Percentiles rank a stretch among this genome's conserved stretches.
Evolutionary conservation across 1,140 invertebrate genomes (phyloP).

Genomic region (Drosophila bifasciata): DNA sequence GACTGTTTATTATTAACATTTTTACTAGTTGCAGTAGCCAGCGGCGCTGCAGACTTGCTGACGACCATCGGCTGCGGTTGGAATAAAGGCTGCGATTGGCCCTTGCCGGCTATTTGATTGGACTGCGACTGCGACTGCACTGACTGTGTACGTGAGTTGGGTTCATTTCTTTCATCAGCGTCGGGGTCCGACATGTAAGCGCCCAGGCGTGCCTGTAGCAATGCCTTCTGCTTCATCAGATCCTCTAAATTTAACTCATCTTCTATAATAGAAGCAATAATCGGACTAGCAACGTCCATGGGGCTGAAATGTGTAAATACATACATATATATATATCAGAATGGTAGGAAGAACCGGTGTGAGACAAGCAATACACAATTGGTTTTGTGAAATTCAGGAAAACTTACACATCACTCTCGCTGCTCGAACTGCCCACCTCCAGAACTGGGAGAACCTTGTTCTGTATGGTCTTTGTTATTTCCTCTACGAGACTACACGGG

Average conservation of each 20-base stretch:
- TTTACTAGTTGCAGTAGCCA: constrained; percentile 81
- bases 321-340: background rate
- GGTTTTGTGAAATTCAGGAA: no score
- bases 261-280: constrained; percentile 89
- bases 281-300: constrained; percentile 90
- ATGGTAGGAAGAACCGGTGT: background rate
- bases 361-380: background rate
- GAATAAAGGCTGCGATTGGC: constrained; percentile 19
- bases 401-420: constrained; percentile 86
- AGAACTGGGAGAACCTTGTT: constrained; percentile 85
- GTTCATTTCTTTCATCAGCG: constrained; percentile 56
- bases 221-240: constrained; percentile 93
- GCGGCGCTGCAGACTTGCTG: constrained; percentile 64
- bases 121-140: no score
- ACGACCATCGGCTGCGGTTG: constrained; percentile 39
- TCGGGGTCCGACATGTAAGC: constrained; percentile 86
- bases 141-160: constrained; percentile 8
- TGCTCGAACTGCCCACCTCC: constrained; percentile 88
- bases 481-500: constrained; percentile 71
- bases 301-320: constrained; percentile 84
- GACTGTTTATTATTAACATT: constrained; percentile 81
- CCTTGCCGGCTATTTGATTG: background rate
- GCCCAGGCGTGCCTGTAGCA: constrained; percentile 87
- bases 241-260: constrained; percentile 95
- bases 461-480: constrained; percentile 81